Evolutionary conservation across 2,797 vertebrate species (phyloP), one percentile per base, ranked within the genome.

Genomic region (Chelidonichthys spinosus): DNA sequence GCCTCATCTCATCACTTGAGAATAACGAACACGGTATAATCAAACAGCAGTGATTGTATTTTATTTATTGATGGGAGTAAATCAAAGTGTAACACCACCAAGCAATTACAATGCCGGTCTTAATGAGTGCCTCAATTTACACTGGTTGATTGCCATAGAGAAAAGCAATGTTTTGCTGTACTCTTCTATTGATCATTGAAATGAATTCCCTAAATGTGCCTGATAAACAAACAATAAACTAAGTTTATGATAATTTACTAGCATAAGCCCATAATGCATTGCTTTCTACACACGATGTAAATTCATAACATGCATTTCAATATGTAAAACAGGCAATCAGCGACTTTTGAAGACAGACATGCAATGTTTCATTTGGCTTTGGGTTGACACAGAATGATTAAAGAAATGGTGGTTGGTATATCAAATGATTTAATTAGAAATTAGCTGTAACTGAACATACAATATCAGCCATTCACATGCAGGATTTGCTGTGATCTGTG

Each of bases 51-150:
- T 92, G 85, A 90, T 92, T 90, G 84, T 85, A 84, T 89, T 90
- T 88, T 91, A 91, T 91, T 90, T 92, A 93, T 91, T 90, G 89
- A 91, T 87, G 86, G 88, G 81, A 81, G 54, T 87, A 88, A 93
- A 92, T 92, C 88, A 88, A 88, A 89, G 77, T 87, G 65, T 84
- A 92, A 91, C 84, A 78, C 87, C 79, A 87, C 79, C 71, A 78
- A 87, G 88, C 87, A 89, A 91, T 94, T 92, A 90, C 81, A 84
- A 68, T 90, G 87, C 77, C 65, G 55, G 73, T 84, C 81, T 85
- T 92, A 94, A 93, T 79, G 88, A 91, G 89, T 8, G 56, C 69
- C 75, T 85, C 73, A 79, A 81, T 93, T 93, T 92, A 89, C 83
- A 86, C 61, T 79, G 81, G 85, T 85, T 90, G 90, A 92, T 93